phyloP scores from a whole-genome alignment of 1,140 invertebrate genomes.

The Heliothis virescens region DNA sequence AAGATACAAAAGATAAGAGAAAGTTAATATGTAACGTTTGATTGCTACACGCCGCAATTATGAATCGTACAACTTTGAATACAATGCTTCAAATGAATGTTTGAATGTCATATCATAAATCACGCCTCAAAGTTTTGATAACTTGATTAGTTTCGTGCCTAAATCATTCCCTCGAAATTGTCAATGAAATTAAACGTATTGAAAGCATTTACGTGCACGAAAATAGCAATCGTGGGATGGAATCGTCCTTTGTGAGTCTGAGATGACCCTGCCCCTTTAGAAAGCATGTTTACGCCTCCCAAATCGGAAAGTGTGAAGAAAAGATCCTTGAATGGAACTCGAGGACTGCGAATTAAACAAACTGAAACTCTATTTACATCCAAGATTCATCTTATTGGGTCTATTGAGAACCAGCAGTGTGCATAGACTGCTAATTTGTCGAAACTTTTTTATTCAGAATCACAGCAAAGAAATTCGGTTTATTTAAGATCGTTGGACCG shows the following conservation, averaged over 20 bases:
- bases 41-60: slow-evolving; percentile 12
- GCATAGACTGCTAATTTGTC: slow-evolving; percentile 24
- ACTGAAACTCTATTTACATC: slow-evolving; percentile 36
- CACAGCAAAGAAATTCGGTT: slow-evolving; percentile 8
- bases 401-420: slow-evolving; percentile 29
- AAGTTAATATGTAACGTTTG: slow-evolving; percentile 42
- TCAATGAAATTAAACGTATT: slow-evolving; percentile 7
- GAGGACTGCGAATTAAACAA: slow-evolving; percentile 32
- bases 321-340: slow-evolving; percentile 26
- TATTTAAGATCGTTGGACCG: not conserved
- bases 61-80: slow-evolving; percentile 20
- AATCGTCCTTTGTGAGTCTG: slow-evolving; percentile 7
- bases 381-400: slow-evolving; percentile 28
- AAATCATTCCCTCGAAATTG: slow-evolving; percentile 1
- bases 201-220: not conserved
- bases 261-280: slow-evolving; percentile 23
- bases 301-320: slow-evolving; percentile 33
- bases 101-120: slow-evolving; percentile 21
- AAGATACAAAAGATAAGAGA: slow-evolving; percentile 37
- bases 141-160: not conserved
- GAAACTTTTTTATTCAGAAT: slow-evolving; percentile 8
- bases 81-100: slow-evolving; percentile 24
- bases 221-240: slow-evolving; percentile 4
- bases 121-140: slow-evolving; percentile 12
- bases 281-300: slow-evolving; percentile 22